Base-by-base conservation (phyloP, 2,888 invertebrate species). In the Seladonia tumulorum region DNA sequence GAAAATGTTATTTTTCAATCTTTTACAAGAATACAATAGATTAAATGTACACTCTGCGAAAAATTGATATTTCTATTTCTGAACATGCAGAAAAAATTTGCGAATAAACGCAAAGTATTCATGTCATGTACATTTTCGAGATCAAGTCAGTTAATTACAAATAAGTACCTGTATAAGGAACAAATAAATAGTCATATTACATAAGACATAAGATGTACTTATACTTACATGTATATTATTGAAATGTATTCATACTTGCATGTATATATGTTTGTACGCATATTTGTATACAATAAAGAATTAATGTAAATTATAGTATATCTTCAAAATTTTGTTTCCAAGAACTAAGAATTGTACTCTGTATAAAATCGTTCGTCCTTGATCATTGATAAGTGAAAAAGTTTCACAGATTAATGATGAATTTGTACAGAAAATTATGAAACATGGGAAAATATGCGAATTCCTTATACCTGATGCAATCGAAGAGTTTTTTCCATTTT, bases 51-150 rank as follows among this genome's bases (percentile, higher is more conserved):
- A 71, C 18, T 47, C 25, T 39, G 2, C 25, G 39, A 12, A 47
- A 60, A 72, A 2, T 7, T 57, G 47, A 70, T 45, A n/a, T 18
- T 12, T 60, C 29, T 53, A 73, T 63, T 81, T 75, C 70, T 88
- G 66, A 75, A 68, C 74, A 74, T 66, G 74, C 84, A 85, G 77
- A 81, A 83, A 29, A 68, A 68, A 47, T 47, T 63, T 73, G 68
- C 76, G 72, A 66, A 39, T 81, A 81, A 78, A 76, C 78, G 79
- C 79, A 78, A 87, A 47, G 77, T 82, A 75, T 77, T 79, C 29
- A 71, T 47, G 78, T 80, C 76, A 63, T 39, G 39, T 47, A 35
- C 60, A 68, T 74, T 79, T 74, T 22, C 68, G 45, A 49, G 22
- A 66, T 79, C 47, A 25, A 57, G 22, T 60, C 60, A 42, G 22